Conservation (phyloP, 2,797 vertebrate species). For the Podarcis siculus region DNA sequence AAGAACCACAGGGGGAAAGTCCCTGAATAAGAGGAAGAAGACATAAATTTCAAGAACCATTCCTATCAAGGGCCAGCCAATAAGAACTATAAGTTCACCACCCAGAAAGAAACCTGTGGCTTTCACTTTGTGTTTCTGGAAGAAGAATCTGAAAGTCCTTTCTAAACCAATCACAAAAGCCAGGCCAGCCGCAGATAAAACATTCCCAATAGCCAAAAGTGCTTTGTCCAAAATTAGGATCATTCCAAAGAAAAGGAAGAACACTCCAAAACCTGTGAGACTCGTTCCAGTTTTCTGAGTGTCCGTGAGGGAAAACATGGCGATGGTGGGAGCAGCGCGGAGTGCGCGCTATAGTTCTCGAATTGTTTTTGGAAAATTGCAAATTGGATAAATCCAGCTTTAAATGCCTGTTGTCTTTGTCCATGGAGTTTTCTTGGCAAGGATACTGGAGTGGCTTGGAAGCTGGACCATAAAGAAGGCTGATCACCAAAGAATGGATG, state of each 20-base stretch:
- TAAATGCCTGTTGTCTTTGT: too few species aligned
- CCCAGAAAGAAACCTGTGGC: slow-evolving; percentile 95
- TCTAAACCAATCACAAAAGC: slow-evolving; percentile 97
- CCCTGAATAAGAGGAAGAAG: slow-evolving; percentile 97
- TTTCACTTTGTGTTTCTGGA: slow-evolving; percentile 98
- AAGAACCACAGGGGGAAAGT: slow-evolving; percentile 94
- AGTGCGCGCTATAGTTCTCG: too few species aligned
- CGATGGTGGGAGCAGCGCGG: too few species aligned
- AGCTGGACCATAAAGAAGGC: too few species aligned
- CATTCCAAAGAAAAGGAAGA: slow-evolving; percentile 98
- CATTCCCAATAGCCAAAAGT: slow-evolving; percentile 95
- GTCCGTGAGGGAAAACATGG: too few species aligned
- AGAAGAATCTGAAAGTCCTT: slow-evolving; percentile 98
- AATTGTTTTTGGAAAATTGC: too few species aligned
- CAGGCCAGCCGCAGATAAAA: slow-evolving; percentile 96
- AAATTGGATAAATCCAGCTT: too few species aligned
- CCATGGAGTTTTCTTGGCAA: too few species aligned
- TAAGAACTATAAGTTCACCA: slow-evolving; percentile 93
- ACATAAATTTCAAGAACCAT: slow-evolving; percentile 96
- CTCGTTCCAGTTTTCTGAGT: slow-evolving; percentile 90
- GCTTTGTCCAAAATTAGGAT: slow-evolving; percentile 99
- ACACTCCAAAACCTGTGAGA: slow-evolving; percentile 94
- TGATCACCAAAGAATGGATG: too few species aligned
- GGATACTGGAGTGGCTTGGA: too few species aligned
- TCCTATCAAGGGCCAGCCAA: slow-evolving; percentile 95